phyloP scores from a whole-genome alignment of 2,797 vertebrate genomes.

The Miichthys miiuy region DNA sequence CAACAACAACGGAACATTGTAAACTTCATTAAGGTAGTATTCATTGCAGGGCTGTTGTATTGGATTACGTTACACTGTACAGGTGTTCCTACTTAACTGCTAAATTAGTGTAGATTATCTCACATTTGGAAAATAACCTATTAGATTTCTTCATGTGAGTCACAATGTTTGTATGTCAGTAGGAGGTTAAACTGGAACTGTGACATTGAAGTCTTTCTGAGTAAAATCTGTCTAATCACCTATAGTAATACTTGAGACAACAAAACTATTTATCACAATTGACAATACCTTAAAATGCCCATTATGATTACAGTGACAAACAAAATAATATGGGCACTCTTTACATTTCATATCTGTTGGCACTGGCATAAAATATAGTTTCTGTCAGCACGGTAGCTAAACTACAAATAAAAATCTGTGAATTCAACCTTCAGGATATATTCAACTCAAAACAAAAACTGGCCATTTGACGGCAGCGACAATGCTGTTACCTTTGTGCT shows the following conservation, averaged over 20 bases:
- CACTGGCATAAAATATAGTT: slow-evolving; percentile 44
- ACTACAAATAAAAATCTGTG: slow-evolving; percentile 25
- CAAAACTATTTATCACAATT: slow-evolving; percentile 1
- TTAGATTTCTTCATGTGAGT: background rate
- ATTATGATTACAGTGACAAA: slow-evolving; percentile 30
- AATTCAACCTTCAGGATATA: slow-evolving; percentile 8
- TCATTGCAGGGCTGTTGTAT: slow-evolving; percentile 5
- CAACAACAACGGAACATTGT: slow-evolving; percentile 11
- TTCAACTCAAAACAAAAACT: slow-evolving; percentile 30
- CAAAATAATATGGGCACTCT: slow-evolving; percentile 35
- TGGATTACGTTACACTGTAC: slow-evolving; percentile 7
- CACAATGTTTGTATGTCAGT: background rate
- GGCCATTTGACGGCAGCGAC: slow-evolving; percentile 24
- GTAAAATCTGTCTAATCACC: background rate
- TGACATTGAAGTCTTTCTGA: background rate
- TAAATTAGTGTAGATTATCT: background rate
- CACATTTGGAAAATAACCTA: slow-evolving; percentile 4
- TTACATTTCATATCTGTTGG: slow-evolving; percentile 34
- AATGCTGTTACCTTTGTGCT: slow-evolving; percentile 18
- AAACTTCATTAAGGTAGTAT: slow-evolving; percentile 16
- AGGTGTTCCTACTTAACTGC: background rate
- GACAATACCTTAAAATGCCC: slow-evolving; percentile 19
- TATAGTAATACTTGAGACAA: slow-evolving; percentile 9
- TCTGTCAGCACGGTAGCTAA: slow-evolving; percentile 9
- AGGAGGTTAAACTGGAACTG: background rate